Conservation (phyloP, 2,888 invertebrate species). For the Strigamia transsilvanica region DNA sequence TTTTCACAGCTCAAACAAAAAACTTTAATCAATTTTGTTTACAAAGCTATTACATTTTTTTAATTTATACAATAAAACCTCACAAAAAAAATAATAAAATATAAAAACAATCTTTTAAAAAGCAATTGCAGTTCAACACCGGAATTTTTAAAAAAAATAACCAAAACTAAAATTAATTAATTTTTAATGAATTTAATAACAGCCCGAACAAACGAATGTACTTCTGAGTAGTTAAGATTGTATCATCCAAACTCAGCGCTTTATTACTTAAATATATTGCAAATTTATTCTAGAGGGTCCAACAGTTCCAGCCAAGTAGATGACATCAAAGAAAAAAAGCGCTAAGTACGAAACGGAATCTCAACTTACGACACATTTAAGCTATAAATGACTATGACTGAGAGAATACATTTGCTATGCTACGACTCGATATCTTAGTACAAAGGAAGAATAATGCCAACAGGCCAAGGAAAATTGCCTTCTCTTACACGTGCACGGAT, state of each 20-base stretch:
- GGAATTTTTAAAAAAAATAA: too few relatives aligned
- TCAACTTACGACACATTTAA: slow-evolving; percentile 20
- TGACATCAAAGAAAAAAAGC: neutral
- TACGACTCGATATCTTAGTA: slow-evolving; percentile 35
- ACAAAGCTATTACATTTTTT: too few relatives aligned
- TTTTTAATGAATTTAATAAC: too few relatives aligned
- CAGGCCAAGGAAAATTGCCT: slow-evolving; percentile 49
- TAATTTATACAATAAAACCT: too few relatives aligned
- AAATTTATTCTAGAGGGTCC: neutral
- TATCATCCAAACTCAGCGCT: neutral
- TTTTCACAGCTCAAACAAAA: neutral
- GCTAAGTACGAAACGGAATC: slow-evolving; percentile 33
- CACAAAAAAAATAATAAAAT: too few relatives aligned
- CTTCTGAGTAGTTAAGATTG: neutral
- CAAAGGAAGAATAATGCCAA: slow-evolving; percentile 43
- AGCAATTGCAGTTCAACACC: too few relatives aligned
- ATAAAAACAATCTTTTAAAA: too few relatives aligned
- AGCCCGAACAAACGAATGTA: neutral
- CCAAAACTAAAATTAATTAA: too few relatives aligned
- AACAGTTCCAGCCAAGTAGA: neutral
- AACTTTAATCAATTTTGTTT: too few relatives aligned
- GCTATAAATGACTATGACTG: neutral
- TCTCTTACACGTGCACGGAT: slow-evolving; percentile 31
- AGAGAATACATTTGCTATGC: slow-evolving; percentile 16
- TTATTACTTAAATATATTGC: slow-evolving; percentile 17